Percentiles rank a stretch among this genome's conserved stretches.
Conservation (phyloP, 2,113 vertebrate genomes). For the Edolisoma coerulescens region DNA sequence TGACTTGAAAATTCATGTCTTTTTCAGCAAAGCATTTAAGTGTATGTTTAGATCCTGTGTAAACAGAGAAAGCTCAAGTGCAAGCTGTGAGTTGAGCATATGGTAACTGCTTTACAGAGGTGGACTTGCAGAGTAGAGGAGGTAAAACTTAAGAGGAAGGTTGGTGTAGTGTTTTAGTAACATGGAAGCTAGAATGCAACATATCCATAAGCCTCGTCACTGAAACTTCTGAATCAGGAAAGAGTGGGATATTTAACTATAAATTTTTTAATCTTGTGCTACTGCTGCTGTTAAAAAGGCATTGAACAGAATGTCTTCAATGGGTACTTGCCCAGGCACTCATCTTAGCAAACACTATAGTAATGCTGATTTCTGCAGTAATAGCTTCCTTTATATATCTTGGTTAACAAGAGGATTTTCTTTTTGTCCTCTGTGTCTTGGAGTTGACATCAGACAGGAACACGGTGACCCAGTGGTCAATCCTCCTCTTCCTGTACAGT, state of each 20-base stretch:
- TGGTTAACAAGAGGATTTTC: neutral
- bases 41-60: neutral
- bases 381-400: neutral
- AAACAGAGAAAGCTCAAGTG: neutral
- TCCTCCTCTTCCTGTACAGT: neutral
- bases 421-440: neutral
- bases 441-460: neutral
- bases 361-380: neutral
- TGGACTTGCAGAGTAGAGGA: conserved; percentile 1
- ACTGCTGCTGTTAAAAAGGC: neutral
- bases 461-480: neutral
- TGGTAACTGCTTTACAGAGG: neutral
- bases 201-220: neutral
- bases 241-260: neutral
- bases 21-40: neutral
- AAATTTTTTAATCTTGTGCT: neutral
- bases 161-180: conserved; percentile 12
- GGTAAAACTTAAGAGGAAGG: neutral
- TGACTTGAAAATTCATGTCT: neutral
- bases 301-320: neutral
- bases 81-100: neutral
- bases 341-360: neutral
- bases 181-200: neutral
- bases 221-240: neutral
- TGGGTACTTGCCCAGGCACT: neutral